Conservation (phyloP, 1,140 invertebrate genomes). For the Callitettix versicolor region DNA sequence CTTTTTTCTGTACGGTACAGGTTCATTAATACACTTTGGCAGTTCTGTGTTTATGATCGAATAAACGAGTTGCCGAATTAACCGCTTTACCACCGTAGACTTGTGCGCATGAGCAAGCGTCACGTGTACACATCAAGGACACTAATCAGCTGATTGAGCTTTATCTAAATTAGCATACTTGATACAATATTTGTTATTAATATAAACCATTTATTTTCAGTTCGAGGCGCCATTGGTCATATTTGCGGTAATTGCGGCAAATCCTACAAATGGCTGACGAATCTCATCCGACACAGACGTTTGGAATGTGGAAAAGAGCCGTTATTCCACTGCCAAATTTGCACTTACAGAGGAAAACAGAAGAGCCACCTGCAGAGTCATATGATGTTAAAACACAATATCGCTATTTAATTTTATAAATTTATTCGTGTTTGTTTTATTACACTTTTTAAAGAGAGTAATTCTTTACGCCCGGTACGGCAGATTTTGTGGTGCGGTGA, state of each 20-base stretch:
- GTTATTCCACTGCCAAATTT: constrained; percentile 65
- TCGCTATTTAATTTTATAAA: neutral
- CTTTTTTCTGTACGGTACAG: too few species aligned
- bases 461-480: too few species aligned
- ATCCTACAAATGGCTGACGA: constrained; percentile 16
- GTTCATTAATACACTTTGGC: too few species aligned
- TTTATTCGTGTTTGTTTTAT: neutral
- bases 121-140: neutral
- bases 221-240: neutral
- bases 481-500: too few species aligned
- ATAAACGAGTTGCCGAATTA: too few species aligned
- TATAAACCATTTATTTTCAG: constrained; percentile 32
- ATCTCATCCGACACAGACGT: constrained; percentile 16
- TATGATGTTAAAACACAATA: constrained; percentile 4
- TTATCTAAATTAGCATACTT: neutral
- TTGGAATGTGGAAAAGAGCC: constrained; percentile 55
- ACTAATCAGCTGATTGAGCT: neutral
- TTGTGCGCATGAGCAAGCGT: too few species aligned
- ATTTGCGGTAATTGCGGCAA: neutral
- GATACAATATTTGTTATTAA: constrained; percentile 28
- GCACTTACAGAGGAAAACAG: constrained; percentile 63
- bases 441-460: neutral
- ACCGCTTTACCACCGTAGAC: too few species aligned
- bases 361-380: constrained; percentile 33
- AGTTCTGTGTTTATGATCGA: too few species aligned